These are phyloP conservation scores for Epistrophella euchroma DNA, from an alignment of 2,888 invertebrate species.

Conservation along the genomic window DNA sequence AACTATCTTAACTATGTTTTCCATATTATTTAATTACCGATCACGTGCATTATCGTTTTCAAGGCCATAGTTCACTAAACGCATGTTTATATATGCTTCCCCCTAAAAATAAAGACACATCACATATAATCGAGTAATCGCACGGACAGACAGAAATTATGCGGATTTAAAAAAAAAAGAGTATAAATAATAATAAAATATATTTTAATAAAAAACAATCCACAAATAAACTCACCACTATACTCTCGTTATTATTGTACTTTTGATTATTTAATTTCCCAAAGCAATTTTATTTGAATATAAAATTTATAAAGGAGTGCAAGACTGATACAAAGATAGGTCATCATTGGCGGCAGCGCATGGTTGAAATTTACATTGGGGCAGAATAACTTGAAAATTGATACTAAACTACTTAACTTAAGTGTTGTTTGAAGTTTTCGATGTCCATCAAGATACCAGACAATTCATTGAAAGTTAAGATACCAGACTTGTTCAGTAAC, in stretches of 20 bases:
- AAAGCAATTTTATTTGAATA: conserved; percentile 39
- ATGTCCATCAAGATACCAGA: too few relatives aligned
- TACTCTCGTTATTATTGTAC: conserved; percentile 10
- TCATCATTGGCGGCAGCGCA: conserved; percentile 21
- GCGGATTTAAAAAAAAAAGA: conserved; percentile 20
- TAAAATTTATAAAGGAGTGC: conserved; percentile 24
- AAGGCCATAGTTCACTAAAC: conserved; percentile 61
- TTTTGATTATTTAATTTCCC: conserved; percentile 45
- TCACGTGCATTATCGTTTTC: conserved; percentile 66
- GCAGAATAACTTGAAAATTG: neutral
- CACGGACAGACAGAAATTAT: conserved; percentile 44
- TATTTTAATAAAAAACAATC: conserved; percentile 48
- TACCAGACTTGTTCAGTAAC: too few relatives aligned
- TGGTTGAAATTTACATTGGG: neutral
- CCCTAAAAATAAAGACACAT: conserved; percentile 1
- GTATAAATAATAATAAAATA: conserved; percentile 17
- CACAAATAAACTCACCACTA: conserved; percentile 34
- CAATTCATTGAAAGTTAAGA: too few relatives aligned
- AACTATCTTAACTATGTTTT: conserved; percentile 16
- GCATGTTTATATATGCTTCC: neutral
- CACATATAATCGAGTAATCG: conserved; percentile 24
- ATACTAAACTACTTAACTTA: neutral
- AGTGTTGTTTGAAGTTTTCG: too few relatives aligned
- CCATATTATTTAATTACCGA: conserved; percentile 49
- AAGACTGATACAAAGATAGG: conserved; percentile 27